Conservation (phyloP, 2,797 vertebrate genomes). For the Sorex maritimensis region DNA sequence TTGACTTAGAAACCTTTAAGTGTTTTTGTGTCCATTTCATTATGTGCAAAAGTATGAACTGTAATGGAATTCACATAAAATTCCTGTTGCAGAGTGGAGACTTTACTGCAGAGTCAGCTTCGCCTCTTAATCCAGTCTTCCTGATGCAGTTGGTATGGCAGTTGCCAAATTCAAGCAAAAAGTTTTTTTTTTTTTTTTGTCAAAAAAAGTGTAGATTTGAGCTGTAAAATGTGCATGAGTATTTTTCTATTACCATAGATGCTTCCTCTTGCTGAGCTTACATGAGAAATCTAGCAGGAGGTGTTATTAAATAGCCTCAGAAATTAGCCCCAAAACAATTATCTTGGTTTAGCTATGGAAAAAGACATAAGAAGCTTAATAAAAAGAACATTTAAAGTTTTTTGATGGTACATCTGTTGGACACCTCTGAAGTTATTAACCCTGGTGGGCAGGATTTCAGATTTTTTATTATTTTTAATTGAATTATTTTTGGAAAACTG, state of each 20-base stretch:
- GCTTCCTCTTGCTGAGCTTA: slow-evolving; percentile 95
- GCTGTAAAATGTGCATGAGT: slow-evolving; percentile 92
- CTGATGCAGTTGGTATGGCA: slow-evolving; percentile 91
- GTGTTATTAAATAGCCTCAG: slow-evolving; percentile 92
- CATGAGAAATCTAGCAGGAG: slow-evolving; percentile 93
- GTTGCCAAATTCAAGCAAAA: slow-evolving; percentile 94
- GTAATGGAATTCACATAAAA: slow-evolving; percentile 97
- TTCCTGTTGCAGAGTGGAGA: slow-evolving; percentile 92
- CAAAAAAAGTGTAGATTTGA: slow-evolving; percentile 93
- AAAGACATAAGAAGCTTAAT: slow-evolving; percentile 90
- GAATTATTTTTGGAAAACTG: slow-evolving; percentile 80
- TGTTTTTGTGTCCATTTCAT: slow-evolving; percentile 94
- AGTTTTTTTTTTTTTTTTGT: slow-evolving; percentile 92
- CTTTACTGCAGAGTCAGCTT: slow-evolving; percentile 93
- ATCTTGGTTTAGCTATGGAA: slow-evolving; percentile 89
- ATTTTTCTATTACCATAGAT: slow-evolving; percentile 92
- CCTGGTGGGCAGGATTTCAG: slow-evolving; percentile 84
- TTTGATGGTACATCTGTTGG: slow-evolving; percentile 91
- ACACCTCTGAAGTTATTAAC: slow-evolving; percentile 92
- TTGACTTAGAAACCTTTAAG: slow-evolving; percentile 93
- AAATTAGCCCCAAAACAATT: slow-evolving; percentile 92
- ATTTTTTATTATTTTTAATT: slow-evolving; percentile 88
- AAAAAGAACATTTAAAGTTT: slow-evolving; percentile 91
- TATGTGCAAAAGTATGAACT: slow-evolving; percentile 92
- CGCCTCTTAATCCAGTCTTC: slow-evolving; percentile 96